Evolutionary conservation across 2,888 invertebrate genomes (phyloP).

Genomic region (Philhelius pedissequus): DNA sequence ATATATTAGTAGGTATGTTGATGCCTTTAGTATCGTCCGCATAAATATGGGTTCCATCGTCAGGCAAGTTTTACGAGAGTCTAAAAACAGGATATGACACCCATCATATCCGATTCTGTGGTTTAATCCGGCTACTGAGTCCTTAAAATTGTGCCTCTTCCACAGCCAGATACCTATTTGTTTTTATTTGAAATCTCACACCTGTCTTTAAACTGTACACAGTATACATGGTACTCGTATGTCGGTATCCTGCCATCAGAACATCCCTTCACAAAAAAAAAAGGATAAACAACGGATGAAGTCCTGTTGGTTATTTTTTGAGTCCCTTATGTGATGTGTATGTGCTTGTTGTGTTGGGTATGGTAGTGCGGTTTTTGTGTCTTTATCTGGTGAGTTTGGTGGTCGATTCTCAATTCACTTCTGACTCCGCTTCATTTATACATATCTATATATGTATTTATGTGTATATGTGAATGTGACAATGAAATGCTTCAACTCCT

Average conservation of each 20-base stretch:
- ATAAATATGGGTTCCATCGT: neutral
- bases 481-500: slow-evolving; percentile 63
- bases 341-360: neutral
- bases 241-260: neutral
- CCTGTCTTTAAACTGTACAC: slow-evolving; percentile 22
- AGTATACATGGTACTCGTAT: neutral
- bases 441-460: no score
- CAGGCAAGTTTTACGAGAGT: slow-evolving; percentile 16
- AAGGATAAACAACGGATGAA: neutral
- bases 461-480: neutral
- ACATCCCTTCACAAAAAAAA: neutral
- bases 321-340: slow-evolving; percentile 6
- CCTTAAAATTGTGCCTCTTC: slow-evolving; percentile 46
- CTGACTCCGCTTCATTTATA: slow-evolving; percentile 32
- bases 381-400: slow-evolving; percentile 60
- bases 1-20: neutral
- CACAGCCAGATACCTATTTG: slow-evolving; percentile 43
- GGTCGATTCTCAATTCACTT: slow-evolving; percentile 56
- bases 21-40: neutral
- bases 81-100: slow-evolving; percentile 60
- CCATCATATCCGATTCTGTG: slow-evolving; percentile 63
- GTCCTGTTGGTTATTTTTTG: slow-evolving; percentile 9
- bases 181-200: slow-evolving; percentile 64
- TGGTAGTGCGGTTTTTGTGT: slow-evolving; percentile 43
- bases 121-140: slow-evolving; percentile 41